These are phyloP conservation scores for Sipunculus nudus DNA, from an alignment of 2,888 invertebrate species.

Conservation along the genomic window DNA sequence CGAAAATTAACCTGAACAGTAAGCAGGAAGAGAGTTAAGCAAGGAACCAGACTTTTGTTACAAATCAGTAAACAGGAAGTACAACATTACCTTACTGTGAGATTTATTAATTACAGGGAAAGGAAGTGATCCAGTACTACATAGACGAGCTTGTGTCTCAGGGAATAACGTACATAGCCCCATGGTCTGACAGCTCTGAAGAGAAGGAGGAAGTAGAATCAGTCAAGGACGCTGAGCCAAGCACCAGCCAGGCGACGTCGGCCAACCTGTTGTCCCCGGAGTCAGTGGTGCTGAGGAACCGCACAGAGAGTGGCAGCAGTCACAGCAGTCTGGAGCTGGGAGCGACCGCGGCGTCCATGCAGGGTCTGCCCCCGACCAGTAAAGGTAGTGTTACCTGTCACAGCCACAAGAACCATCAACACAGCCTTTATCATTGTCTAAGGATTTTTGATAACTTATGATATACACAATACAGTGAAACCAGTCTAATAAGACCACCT, in stretches of 20 bases:
- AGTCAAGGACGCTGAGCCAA: neutral
- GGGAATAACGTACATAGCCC: conserved; percentile 76
- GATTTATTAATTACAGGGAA: conserved; percentile 76
- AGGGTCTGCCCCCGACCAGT: neutral
- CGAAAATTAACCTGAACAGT: too few relatives aligned
- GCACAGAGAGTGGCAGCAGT: conserved; percentile 13
- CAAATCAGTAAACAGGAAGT: too few relatives aligned
- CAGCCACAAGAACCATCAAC: neutral
- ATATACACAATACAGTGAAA: too few relatives aligned
- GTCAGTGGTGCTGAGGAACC: conserved; percentile 1
- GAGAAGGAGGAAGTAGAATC: neutral
- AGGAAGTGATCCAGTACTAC: conserved; percentile 92
- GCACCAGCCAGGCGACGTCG: conserved; percentile 33
- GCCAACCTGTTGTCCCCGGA: conserved; percentile 15
- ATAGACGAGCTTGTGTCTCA: conserved; percentile 80
- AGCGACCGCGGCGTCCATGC: conserved; percentile 61
- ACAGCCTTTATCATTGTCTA: too few relatives aligned
- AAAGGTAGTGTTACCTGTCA: neutral
- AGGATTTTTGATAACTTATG: too few relatives aligned
- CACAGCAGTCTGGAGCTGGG: conserved; percentile 62
- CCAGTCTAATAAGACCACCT: too few relatives aligned
- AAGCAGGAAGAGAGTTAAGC: too few relatives aligned
- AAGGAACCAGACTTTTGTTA: too few relatives aligned
- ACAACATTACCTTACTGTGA: too few relatives aligned
- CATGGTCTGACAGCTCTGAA: conserved; percentile 69